Evolutionary conservation across 2,113 vertebrate species (phyloP).

Genomic region (Vombatus ursinus): DNA sequence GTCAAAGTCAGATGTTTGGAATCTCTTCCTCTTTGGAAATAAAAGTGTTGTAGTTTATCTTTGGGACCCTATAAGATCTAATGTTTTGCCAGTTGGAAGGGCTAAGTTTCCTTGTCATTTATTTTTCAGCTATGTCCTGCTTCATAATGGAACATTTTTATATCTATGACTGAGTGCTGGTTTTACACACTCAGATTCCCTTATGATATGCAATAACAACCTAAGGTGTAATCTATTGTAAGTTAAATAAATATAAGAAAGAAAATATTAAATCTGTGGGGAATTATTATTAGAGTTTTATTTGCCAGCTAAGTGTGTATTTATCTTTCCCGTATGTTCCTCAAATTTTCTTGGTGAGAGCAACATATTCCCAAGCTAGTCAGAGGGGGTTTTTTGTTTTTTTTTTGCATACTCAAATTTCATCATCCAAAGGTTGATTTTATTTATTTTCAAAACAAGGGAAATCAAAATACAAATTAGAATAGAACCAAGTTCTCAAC

Average conservation of each 20-base stretch:
- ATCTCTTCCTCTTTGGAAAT: background rate
- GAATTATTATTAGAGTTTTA: background rate
- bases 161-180: background rate
- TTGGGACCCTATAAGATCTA: background rate
- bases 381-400: background rate
- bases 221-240: background rate
- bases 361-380: background rate
- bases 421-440: background rate
- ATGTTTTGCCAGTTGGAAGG: background rate
- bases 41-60: background rate
- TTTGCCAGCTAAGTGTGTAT: background rate
- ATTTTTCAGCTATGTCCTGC: background rate
- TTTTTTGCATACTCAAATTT: background rate
- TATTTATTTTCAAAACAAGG: background rate
- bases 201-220: background rate
- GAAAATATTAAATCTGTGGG: too few species aligned
- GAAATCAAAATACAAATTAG: background rate
- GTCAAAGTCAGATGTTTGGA: background rate
- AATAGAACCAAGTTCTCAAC: background rate
- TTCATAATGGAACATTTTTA: background rate
- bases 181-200: background rate
- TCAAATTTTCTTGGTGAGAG: background rate
- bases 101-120: background rate
- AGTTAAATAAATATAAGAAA: background rate
- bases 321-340: background rate